phyloP scores from a whole-genome alignment of 1,140 invertebrate genomes.

The Aphelinus atriplicis region DNA sequence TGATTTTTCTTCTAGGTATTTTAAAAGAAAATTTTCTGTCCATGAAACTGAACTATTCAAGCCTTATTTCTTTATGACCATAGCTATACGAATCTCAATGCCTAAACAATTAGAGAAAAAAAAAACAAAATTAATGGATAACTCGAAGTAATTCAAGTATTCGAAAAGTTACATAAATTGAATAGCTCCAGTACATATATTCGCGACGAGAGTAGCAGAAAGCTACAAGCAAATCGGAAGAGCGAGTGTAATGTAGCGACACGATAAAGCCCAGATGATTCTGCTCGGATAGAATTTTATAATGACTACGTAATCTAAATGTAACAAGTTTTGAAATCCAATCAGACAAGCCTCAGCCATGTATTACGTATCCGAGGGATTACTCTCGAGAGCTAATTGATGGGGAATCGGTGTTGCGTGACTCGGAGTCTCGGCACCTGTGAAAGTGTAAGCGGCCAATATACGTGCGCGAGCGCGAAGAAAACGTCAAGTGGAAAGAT shows the following conservation, averaged over 20 bases:
- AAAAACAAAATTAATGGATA: too few relatives aligned
- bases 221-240: not conserved
- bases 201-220: too few relatives aligned
- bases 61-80: too few relatives aligned
- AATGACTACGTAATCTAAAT: constrained; percentile 27
- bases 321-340: constrained; percentile 23
- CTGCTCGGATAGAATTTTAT: not conserved
- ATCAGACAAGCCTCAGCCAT: not conserved
- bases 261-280: constrained; percentile 1
- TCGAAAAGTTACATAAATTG: too few relatives aligned
- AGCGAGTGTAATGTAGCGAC: constrained; percentile 12
- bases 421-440: constrained; percentile 1
- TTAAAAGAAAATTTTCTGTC: too few relatives aligned
- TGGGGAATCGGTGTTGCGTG: constrained; percentile 19
- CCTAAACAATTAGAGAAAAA: too few relatives aligned
- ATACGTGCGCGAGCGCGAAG: not conserved
- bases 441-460: not conserved
- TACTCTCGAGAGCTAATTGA: constrained; percentile 22
- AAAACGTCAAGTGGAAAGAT: not conserved
- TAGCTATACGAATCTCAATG: too few relatives aligned
- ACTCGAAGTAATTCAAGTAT: too few relatives aligned
- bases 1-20: too few relatives aligned
- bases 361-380: constrained; percentile 16
- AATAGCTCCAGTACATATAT: too few relatives aligned
- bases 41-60: too few relatives aligned